Percentiles rank a stretch among this genome's conserved stretches.
phyloP scores from a whole-genome alignment of 2,888 invertebrate genomes.

The Anticlea derivata region DNA sequence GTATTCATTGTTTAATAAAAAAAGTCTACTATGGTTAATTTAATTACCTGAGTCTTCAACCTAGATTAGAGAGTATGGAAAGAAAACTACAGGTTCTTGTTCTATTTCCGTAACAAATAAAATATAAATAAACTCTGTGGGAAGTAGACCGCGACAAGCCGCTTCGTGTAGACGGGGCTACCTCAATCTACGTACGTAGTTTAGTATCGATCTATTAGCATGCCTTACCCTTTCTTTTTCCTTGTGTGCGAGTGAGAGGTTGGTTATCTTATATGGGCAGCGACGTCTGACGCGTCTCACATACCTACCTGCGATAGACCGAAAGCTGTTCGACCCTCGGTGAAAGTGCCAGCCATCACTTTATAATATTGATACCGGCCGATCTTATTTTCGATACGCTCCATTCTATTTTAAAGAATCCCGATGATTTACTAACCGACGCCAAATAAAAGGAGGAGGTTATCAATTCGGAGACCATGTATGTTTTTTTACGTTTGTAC shows the following conservation, averaged over 20 bases:
- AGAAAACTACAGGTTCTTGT: slow-evolving; percentile 57
- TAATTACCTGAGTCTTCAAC: slow-evolving; percentile 26
- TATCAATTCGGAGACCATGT: no score
- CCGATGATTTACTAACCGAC: no score
- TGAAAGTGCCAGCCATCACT: slow-evolving; percentile 70
- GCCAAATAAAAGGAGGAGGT: no score
- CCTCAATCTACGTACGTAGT: slow-evolving; percentile 42
- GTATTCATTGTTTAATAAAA: no score
- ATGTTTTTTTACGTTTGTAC: no score
- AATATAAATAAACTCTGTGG: slow-evolving; percentile 54
- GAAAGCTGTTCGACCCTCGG: slow-evolving; percentile 71
- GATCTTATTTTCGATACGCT: slow-evolving; percentile 33
- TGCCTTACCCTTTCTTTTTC: slow-evolving; percentile 61
- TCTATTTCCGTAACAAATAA: slow-evolving; percentile 55
- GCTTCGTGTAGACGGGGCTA: slow-evolving; percentile 45
- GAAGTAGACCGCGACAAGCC: slow-evolving; percentile 69
- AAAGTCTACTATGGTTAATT: no score
- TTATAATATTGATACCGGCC: slow-evolving; percentile 42
- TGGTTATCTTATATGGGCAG: slow-evolving; percentile 18
- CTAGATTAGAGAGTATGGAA: slow-evolving; percentile 34
- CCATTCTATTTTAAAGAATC: slow-evolving; percentile 20
- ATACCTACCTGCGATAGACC: slow-evolving; percentile 59
- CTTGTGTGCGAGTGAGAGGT: slow-evolving; percentile 58
- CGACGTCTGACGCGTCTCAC: slow-evolving; percentile 52
- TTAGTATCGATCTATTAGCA: slow-evolving; percentile 37